Conservation (phyloP, 2,888 invertebrate species). For the Tanytarsus gracilentus region DNA sequence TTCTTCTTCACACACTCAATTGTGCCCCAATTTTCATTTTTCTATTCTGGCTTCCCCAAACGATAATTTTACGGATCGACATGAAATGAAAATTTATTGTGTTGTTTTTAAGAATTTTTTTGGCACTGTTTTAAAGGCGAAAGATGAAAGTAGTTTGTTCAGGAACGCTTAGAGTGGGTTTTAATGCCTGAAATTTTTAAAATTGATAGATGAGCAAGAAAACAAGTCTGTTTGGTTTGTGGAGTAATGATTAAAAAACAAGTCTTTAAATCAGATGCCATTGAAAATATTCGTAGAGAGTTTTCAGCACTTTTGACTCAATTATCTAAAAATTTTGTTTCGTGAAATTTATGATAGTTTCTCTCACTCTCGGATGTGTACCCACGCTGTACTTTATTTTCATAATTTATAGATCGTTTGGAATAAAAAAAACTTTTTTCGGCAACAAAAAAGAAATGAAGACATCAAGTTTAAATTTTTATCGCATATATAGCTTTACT, state of each 20-base stretch:
- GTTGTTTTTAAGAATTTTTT: slow-evolving; percentile 15
- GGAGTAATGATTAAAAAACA: not conserved
- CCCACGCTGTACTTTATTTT: no score
- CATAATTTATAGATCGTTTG: not conserved
- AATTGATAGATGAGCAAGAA: not conserved
- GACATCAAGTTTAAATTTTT: slow-evolving; percentile 4
- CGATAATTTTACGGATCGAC: slow-evolving; percentile 15
- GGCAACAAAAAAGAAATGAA: not conserved
- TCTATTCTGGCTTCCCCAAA: not conserved
- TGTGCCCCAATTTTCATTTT: no score
- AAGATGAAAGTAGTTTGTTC: not conserved
- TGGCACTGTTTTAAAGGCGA: not conserved
- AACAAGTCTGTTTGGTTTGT: not conserved
- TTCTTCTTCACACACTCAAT: not conserved
- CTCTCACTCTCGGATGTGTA: no score
- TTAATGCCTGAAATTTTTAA: no score
- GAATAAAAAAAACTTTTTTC: slow-evolving; percentile 3
- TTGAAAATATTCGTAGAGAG: not conserved
- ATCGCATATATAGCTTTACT: slow-evolving; percentile 5
- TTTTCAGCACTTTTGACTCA: not conserved
- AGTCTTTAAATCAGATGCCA: not conserved
- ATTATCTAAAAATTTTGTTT: slow-evolving; percentile 6
- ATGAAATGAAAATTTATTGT: slow-evolving; percentile 20
- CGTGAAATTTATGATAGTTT: slow-evolving; percentile 9
- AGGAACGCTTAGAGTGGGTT: no score